Base-by-base conservation (phyloP, 1,140 invertebrate species). In the Colletes latitarsis region DNA sequence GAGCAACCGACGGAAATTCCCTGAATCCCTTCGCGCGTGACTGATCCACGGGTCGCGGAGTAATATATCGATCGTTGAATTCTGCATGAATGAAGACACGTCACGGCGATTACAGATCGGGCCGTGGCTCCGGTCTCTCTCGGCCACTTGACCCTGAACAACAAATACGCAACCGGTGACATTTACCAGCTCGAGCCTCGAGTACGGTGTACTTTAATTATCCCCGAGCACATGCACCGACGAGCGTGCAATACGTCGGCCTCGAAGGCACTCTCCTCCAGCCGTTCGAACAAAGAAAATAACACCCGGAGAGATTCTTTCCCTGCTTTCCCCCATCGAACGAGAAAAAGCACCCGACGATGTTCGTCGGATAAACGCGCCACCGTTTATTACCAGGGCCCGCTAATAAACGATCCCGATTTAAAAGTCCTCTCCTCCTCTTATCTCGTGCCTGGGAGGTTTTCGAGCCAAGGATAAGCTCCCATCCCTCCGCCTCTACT, bases 21-120 rank as follows among this genome's bases (percentile, higher is more conserved):
- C 49, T 67, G 79, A 67, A 75, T 84, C 83, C 73, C 66, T 53
- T 76, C 69, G 75, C 74, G 80, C 86, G 76, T 82, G 84, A 88
- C 79, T 85, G 86, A 85, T 88, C 85, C 80, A 62, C 70, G 43
- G 60, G 10, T 55, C 30, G 17, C 6, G 9, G n/a, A 46, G 63
- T 15, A 41, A 77, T 49, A 49, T 49, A 49, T 77, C 75, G 75
- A 71, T 77, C 17, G 57, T n/a, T 30, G 60, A 49, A 79, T 79
- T 79, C 77, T 79, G 70, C 77, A 79, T 79, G 77, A 79, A 79
- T 79, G 77, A 79, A 79, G 77, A 79, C 77, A 79, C 77, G 77
- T 79, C 77, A 79, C 70, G 9, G 6, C 60, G 77, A 79, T 79
- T 79, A 79, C 77, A 8, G 77, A 73, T 66, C 49, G 43, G 30